Evolutionary conservation across 2,797 vertebrate genomes (phyloP).

Genomic region (Myripristis jacobus): DNA sequence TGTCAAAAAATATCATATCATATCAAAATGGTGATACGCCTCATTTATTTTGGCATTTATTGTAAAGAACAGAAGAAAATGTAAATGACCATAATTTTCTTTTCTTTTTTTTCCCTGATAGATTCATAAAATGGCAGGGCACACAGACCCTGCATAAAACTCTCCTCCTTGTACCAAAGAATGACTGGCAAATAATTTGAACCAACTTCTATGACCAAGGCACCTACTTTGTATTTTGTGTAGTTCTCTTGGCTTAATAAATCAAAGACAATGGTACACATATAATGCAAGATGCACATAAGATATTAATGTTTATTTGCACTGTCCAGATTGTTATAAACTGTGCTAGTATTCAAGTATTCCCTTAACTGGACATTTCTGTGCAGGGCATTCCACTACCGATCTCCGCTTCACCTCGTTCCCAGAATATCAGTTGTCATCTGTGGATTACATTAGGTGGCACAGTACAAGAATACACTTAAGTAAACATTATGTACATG

Average conservation of each 20-base stretch:
- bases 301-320: conserved; percentile 68
- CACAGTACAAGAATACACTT: conserved; percentile 73
- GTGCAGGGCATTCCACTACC: conserved; percentile 64
- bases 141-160: conserved; percentile 21
- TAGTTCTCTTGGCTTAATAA: conserved; percentile 49
- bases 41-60: conserved; percentile 72
- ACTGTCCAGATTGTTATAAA: conserved; percentile 66
- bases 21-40: conserved; percentile 28
- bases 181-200: conserved; percentile 26
- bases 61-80: conserved; percentile 70
- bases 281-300: conserved; percentile 50
- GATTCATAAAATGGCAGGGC: conserved; percentile 75
- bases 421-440: conserved; percentile 15
- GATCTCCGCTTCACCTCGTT: conserved; percentile 46
- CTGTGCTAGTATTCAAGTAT: conserved; percentile 79
- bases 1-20: neutral
- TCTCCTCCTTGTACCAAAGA: conserved; percentile 26
- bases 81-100: conserved; percentile 62
- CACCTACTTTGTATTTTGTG: conserved; percentile 26
- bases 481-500: conserved; percentile 76
- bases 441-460: conserved; percentile 67
- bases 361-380: conserved; percentile 64
- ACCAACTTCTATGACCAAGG: conserved; percentile 12
- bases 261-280: conserved; percentile 59
- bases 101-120: conserved; percentile 61